A percentile compares a stretch with the other conserved stretches of the same genome.
These are phyloP conservation scores for Drosophila obscura DNA, from an alignment of 1,140 invertebrate genomes.

Conservation along the genomic window DNA sequence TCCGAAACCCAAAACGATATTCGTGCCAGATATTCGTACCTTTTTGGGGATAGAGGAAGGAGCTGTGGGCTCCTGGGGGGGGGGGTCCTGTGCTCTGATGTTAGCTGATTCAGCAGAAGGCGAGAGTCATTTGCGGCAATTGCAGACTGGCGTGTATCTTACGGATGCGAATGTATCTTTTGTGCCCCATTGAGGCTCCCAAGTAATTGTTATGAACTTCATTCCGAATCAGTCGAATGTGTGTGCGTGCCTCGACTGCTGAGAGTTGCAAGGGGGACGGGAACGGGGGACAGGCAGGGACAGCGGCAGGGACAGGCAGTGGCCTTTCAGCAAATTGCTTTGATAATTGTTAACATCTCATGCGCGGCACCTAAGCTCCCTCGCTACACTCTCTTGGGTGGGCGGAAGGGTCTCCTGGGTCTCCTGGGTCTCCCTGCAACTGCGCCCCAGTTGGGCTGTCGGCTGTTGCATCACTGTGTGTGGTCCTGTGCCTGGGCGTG, in stretches of 20 bases:
- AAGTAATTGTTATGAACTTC: constrained; percentile 79
- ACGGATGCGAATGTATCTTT: constrained; percentile 53
- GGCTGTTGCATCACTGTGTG: too few relatives aligned
- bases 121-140: constrained; percentile 56
- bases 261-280: background rate
- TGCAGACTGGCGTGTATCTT: constrained; percentile 47
- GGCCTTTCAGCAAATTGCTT: constrained; percentile 56
- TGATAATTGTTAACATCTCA: constrained; percentile 70
- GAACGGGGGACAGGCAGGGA: background rate
- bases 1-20: background rate
- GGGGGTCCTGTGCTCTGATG: background rate
- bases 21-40: background rate
- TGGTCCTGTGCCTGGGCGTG: constrained; percentile 46
- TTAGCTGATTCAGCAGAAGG: constrained; percentile 36
- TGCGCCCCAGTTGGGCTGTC: background rate
- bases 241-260: constrained; percentile 54
- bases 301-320: background rate
- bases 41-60: background rate
- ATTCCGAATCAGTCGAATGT: constrained; percentile 43
- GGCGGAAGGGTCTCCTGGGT: background rate
- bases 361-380: constrained; percentile 38
- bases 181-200: constrained; percentile 42
- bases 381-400: constrained; percentile 3
- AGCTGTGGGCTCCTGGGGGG: too few relatives aligned
- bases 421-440: constrained; percentile 3